Evolutionary conservation across 2,797 vertebrate species (phyloP).

Genomic region (Gallinago solitaria): DNA sequence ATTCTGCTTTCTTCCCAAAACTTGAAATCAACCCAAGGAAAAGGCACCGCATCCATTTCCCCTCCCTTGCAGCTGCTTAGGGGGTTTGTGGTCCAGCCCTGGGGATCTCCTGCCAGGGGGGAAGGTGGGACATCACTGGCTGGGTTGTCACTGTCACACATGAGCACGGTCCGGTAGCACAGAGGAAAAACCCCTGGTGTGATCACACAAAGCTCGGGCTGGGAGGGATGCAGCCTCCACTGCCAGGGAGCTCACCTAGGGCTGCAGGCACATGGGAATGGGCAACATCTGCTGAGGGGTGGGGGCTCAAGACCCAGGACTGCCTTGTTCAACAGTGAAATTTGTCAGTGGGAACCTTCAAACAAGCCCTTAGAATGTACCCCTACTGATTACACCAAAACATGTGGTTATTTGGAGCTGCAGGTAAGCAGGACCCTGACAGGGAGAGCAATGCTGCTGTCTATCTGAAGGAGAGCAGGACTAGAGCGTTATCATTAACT

Average conservation of each 20-base stretch:
- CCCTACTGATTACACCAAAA: fast-evolving
- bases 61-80: fast-evolving
- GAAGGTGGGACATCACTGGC: neutral
- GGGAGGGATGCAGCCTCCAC: neutral
- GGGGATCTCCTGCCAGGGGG: neutral
- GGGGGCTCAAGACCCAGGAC: neutral
- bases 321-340: neutral
- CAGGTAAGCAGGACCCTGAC: neutral
- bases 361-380: neutral
- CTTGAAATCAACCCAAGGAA: neutral
- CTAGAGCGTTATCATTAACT: fast-evolving
- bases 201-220: neutral
- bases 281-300: fast-evolving
- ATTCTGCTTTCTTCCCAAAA: neutral
- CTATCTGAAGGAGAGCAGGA: neutral
- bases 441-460: neutral
- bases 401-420: neutral
- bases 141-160: neutral
- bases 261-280: fast-evolving
- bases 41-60: neutral
- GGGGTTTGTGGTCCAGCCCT: neutral
- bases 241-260: neutral
- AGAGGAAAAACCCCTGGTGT: neutral
- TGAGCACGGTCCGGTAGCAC: fast-evolving
- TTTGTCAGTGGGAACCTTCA: neutral